Percentiles rank a stretch among this genome's conserved stretches.
These are phyloP conservation scores for Pherbina coryleti DNA, from an alignment of 2,888 invertebrate genomes.

Conservation along the genomic window DNA sequence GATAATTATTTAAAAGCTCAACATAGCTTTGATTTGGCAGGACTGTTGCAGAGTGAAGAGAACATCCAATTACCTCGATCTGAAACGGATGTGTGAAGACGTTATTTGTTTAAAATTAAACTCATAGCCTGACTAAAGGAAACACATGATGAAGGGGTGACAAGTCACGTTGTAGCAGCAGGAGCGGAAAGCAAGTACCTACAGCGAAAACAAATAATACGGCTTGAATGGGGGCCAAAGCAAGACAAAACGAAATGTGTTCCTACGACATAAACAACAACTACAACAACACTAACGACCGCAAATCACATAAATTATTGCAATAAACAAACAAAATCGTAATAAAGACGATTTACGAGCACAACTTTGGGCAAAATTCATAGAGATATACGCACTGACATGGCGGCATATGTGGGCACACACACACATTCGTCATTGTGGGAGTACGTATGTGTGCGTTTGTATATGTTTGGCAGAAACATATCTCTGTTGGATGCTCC, in stretches of 20 bases:
- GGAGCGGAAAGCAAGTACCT: not conserved
- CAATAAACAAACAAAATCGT: conserved; percentile 52
- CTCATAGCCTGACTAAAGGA: not conserved
- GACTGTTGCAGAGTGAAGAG: not conserved
- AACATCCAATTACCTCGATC: not conserved
- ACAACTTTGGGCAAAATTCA: conserved; percentile 47
- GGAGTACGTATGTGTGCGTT: not conserved
- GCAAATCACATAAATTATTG: conserved; percentile 55
- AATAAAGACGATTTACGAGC: conserved; percentile 55
- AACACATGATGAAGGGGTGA: not conserved
- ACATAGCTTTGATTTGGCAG: not conserved
- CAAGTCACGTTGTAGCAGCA: not conserved
- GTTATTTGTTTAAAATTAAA: conserved; percentile 8
- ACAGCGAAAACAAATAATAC: conserved; percentile 15
- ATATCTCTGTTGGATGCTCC: not conserved
- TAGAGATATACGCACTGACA: conserved; percentile 24
- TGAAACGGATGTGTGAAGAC: not conserved
- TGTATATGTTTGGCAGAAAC: conserved; percentile 10
- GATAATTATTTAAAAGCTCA: not conserved
- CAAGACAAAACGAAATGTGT: conserved; percentile 38
- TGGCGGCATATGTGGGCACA: conserved; percentile 17
- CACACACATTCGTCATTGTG: conserved; percentile 5
- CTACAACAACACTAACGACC: conserved; percentile 34
- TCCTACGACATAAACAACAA: conserved; percentile 12
- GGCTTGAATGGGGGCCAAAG: conserved; percentile 6